A percentile compares a stretch with the other conserved stretches of the same genome.
Evolutionary conservation across 1,140 invertebrate genomes (phyloP).

Genomic region (Dreissena polymorpha): DNA sequence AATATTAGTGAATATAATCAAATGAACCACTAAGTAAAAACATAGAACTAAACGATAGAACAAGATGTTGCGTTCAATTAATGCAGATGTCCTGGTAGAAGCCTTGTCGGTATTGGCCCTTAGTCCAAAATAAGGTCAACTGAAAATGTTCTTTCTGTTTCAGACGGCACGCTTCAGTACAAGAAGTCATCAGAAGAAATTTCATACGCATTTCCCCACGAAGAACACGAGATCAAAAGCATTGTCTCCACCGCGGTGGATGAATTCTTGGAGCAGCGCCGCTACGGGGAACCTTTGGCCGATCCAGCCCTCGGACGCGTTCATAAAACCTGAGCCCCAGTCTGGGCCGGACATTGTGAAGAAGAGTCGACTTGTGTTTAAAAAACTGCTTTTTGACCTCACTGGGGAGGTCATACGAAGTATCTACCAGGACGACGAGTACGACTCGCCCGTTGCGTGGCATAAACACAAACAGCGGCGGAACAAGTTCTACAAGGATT

Average conservation of each 20-base stretch:
- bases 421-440: conserved; percentile 75
- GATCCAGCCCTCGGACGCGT: conserved; percentile 65
- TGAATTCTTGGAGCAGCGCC: conserved; percentile 71
- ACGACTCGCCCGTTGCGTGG: conserved; percentile 81
- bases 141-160: no score
- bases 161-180: conserved; percentile 50
- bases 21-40: no score
- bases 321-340: conserved; percentile 61
- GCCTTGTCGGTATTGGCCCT: no score
- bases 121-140: no score
- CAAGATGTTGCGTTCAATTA: no score
- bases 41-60: no score
- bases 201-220: conserved; percentile 74
- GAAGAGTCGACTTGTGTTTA: conserved; percentile 72
- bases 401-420: conserved; percentile 84
- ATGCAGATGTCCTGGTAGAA: no score
- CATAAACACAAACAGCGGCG: conserved; percentile 76
- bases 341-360: conserved; percentile 63
- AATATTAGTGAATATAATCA: no score
- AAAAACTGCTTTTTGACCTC: conserved; percentile 84
- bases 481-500: conserved; percentile 69
- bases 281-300: conserved; percentile 68
- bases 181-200: conserved; percentile 66
- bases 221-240: conserved; percentile 65
- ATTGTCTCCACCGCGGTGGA: conserved; percentile 72